Base-by-base conservation (phyloP, 2,888 invertebrate genomes). In the Tromatobia lineatoria region DNA sequence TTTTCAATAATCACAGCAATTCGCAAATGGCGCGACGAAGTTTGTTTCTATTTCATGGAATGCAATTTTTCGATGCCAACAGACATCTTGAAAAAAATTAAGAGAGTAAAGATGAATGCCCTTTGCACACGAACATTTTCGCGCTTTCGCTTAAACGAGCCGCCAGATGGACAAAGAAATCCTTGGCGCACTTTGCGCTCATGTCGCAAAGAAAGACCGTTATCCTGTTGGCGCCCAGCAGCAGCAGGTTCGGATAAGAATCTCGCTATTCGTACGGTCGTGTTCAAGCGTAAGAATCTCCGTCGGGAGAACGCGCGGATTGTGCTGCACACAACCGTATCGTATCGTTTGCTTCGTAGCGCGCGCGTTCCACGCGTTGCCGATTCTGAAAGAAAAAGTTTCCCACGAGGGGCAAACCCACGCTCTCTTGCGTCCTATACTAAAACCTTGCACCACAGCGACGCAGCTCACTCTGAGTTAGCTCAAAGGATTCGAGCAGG, bases 391-490 rank as follows among this genome's bases (percentile, higher is more conserved):
- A 81, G 82, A 87, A 82, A 84, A 86, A 85, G 42, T 81, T 87
- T 87, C 86, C 85, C 87, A 87, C 86, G 85, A 81, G 42, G 47
- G 77, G 80, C 80, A 82, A 85, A 86, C 80, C 82, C 73, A 87
- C 83, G 76, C 82, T 83, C 80, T n/a, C 77, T 59, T 80, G 59
- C 45, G 67, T 50, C 38, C 67, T 69, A 59, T 23, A 52, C 38
- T 38, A 38, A 34, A 38, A 23, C 23, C 18, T 42, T 45, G 71
- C 45, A 29, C 13, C 71, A 15, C 57, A 25, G 15, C 42, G 15
- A 45, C n/a, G 38, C 59, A 45, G 18, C 57, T 20, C 50, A 11
- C 29, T n/a, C 25, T 47, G 38, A 52, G 47, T 64, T 64, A 61
- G 50, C 64, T 57, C 52, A 50, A 79, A 75, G 47, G 64, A 80